Evolutionary conservation across 2,797 vertebrate species (phyloP), one percentile per base, ranked within the genome.

Genomic region (Knipowitschia caucasica): DNA sequence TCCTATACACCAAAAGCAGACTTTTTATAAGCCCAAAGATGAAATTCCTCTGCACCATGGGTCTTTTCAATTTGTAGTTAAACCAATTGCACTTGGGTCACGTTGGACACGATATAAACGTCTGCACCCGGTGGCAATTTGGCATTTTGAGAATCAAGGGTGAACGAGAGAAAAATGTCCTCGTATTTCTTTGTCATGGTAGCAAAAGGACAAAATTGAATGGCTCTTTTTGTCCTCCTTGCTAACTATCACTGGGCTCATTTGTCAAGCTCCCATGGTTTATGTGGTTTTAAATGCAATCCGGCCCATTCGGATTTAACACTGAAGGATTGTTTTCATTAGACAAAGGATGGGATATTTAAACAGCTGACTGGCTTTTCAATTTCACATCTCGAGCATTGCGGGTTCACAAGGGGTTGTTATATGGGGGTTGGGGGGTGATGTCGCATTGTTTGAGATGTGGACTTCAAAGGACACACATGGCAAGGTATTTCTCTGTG

Each of bases 321-420:
- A 76, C 73, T 84, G 82, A 87, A 80, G 77, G 64, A 87, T 87
- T 84, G 84, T 89, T 89, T 89, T 88, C 80, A 87, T 88, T 86
- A 85, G 76, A 86, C 82, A 86, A 85, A 85, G 83, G 86, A 82
- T 71, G 73, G 74, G 77, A 86, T 86, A 85, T 88, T 87, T 86
- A 81, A 89, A 85, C 84, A 88, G 79, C 78, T 59, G 84, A 84
- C 80, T 86, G 75, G 68, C 61, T 88, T 90, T 88, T 84, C 84
- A 88, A 86, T 89, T 86, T 80, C 77, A 72, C 79, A 84, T 81
- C 74, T 72, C 51, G 52, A 53, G 74, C 73, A 62, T 78, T 74
- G 69, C 56, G 70, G 57, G 53, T 59, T 67, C 59, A 56, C 46
- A 44, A 59, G 67, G 53, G 44, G 56, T 44, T 50, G n/a, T 44